phyloP scores from a whole-genome alignment of 1,140 invertebrate genomes.

The Hermetia illucens region DNA sequence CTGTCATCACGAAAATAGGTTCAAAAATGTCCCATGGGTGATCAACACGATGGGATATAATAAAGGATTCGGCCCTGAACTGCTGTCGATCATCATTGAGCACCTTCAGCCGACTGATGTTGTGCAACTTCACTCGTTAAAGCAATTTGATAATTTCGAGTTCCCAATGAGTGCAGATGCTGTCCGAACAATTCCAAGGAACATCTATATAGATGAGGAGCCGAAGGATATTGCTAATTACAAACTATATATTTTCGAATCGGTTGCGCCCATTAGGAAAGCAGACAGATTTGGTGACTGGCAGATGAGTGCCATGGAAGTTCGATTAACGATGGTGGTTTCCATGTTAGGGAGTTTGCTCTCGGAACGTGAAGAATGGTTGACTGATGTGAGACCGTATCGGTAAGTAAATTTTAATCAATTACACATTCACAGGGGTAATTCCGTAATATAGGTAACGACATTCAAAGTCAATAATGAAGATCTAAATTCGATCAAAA shows the following conservation, averaged over 20 bases:
- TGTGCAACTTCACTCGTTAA: slow-evolving; percentile 35
- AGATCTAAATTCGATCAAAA: no score
- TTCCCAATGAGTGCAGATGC: slow-evolving; percentile 20
- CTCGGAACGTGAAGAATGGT: slow-evolving; percentile 12
- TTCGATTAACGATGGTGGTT: slow-evolving; percentile 19
- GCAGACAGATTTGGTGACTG: slow-evolving; percentile 7
- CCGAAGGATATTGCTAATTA: neutral
- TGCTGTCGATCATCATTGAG: slow-evolving; percentile 32
- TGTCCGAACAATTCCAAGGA: slow-evolving; percentile 16
- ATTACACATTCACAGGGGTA: no score
- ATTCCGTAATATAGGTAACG: no score
- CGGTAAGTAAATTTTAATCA: no score
- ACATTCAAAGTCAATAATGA: no score
- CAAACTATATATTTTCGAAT: neutral
- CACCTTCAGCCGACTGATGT: slow-evolving; percentile 34
- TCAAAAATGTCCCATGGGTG: slow-evolving; percentile 34
- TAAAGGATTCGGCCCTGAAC: slow-evolving; percentile 36
- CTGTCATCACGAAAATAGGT: slow-evolving; percentile 13
- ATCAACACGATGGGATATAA: slow-evolving; percentile 53
- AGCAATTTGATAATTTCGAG: slow-evolving; percentile 35
- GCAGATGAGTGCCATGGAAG: slow-evolving; percentile 21
- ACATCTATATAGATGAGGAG: slow-evolving; percentile 11
- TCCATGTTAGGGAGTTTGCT: slow-evolving; percentile 15
- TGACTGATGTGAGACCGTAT: slow-evolving; percentile 8
- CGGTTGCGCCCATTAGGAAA: neutral